These are phyloP conservation scores for Thomomys bottae DNA, from an alignment of 2,113 vertebrate species.

Conservation along the genomic window DNA sequence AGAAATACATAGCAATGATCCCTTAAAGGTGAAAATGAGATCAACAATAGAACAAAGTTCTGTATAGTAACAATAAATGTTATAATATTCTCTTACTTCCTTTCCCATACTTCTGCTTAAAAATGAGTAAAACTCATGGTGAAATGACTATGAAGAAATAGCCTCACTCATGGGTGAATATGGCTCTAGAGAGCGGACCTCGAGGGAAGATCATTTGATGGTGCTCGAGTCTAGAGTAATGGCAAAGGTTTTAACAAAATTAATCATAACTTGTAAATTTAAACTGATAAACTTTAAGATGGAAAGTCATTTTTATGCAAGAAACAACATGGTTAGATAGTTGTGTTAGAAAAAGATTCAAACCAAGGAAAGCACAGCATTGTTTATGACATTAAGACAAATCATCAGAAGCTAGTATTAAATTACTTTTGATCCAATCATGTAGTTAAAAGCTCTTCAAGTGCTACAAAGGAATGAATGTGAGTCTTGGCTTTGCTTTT, in stretches of 20 bases:
- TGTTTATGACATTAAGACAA: neutral
- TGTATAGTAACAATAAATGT: neutral
- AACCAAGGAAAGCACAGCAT: neutral
- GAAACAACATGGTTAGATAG: neutral
- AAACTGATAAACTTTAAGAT: neutral
- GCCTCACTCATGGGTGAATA: neutral
- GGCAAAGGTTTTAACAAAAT: neutral
- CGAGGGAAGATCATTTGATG: neutral
- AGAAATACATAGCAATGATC: neutral
- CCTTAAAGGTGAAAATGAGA: neutral
- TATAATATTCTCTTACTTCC: neutral
- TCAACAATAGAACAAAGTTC: neutral
- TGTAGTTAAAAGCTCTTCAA: neutral
- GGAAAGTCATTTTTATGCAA: neutral
- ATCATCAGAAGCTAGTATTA: neutral
- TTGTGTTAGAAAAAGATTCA: neutral
- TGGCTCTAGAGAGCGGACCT: neutral
- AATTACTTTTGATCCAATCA: neutral
- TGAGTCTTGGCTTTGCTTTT: neutral
- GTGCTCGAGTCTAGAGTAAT: neutral
- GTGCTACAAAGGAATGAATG: neutral
- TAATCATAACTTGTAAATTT: neutral
- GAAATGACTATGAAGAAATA: neutral
- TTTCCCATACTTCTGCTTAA: neutral
- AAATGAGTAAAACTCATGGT: neutral